Percentiles rank a stretch among this genome's conserved stretches.
Conservation (phyloP, 2,888 invertebrate genomes). For the Atethmia centrago region DNA sequence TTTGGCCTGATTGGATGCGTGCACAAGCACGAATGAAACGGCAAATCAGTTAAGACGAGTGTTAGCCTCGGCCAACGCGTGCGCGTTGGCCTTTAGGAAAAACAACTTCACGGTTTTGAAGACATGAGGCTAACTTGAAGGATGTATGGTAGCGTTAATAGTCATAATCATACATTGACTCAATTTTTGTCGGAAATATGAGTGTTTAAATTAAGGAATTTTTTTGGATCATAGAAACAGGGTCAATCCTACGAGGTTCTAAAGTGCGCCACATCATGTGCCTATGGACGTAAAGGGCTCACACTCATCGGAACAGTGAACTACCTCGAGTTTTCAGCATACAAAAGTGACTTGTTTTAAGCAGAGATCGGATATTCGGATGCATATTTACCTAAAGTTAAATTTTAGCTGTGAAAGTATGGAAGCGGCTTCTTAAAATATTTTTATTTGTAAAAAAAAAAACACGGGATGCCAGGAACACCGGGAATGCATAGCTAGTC, state of each 20-base stretch:
- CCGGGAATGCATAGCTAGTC: too few relatives aligned
- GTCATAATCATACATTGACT: neutral
- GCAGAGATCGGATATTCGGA: too few relatives aligned
- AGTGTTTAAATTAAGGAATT: constrained; percentile 29
- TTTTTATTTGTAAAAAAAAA: too few relatives aligned
- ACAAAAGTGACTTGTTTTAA: neutral
- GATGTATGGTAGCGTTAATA: constrained; percentile 12
- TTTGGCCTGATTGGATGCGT: neutral
- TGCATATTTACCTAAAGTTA: too few relatives aligned
- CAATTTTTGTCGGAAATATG: constrained; percentile 1
- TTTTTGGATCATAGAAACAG: constrained; percentile 43
- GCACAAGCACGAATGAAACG: neutral
- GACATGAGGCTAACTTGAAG: neutral
- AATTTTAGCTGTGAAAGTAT: too few relatives aligned
- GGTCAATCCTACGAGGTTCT: neutral
- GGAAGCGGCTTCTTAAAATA: too few relatives aligned
- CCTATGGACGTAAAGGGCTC: neutral
- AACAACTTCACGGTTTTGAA: neutral
- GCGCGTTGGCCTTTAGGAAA: neutral
- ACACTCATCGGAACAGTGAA: neutral
- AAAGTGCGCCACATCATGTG: neutral
- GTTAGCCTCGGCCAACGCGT: too few relatives aligned
- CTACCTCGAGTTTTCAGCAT: neutral
- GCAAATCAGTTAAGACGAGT: neutral
- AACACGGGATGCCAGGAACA: too few relatives aligned